These are phyloP conservation scores for Colinus virginianus DNA, from an alignment of 2,113 vertebrate species.

Conservation along the genomic window DNA sequence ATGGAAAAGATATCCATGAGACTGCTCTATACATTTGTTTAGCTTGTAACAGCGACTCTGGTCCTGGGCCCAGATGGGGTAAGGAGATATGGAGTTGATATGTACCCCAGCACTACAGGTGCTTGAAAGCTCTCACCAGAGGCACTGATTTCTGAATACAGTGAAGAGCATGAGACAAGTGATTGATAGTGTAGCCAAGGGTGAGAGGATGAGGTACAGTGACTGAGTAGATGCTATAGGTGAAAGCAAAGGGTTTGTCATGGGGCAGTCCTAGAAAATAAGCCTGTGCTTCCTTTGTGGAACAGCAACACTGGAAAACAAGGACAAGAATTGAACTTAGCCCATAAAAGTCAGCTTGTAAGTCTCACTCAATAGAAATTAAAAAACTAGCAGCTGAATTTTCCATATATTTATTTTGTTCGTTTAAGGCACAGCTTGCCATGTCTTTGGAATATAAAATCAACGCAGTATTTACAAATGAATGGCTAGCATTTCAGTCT, in stretches of 20 bases:
- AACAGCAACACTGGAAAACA: background rate
- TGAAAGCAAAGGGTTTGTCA: background rate
- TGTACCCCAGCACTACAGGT: fast-evolving
- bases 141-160: background rate
- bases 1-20: fast-evolving
- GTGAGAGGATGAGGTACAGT: fast-evolving
- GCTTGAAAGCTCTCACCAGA: background rate
- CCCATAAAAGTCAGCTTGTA: background rate
- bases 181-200: background rate
- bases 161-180: background rate
- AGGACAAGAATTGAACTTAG: background rate
- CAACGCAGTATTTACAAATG: background rate
- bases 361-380: background rate
- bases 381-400: background rate
- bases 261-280: fast-evolving
- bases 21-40: background rate
- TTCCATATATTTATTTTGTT: background rate
- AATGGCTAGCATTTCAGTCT: background rate
- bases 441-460: background rate
- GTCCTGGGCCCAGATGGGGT: background rate
- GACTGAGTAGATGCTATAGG: background rate
- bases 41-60: background rate
- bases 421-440: background rate
- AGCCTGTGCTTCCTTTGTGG: background rate
- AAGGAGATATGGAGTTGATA: background rate